Evolutionary conservation across 1,140 invertebrate species (phyloP), one percentile per base, ranked within the genome.

Genomic region (Trypoxylus dichotomus): DNA sequence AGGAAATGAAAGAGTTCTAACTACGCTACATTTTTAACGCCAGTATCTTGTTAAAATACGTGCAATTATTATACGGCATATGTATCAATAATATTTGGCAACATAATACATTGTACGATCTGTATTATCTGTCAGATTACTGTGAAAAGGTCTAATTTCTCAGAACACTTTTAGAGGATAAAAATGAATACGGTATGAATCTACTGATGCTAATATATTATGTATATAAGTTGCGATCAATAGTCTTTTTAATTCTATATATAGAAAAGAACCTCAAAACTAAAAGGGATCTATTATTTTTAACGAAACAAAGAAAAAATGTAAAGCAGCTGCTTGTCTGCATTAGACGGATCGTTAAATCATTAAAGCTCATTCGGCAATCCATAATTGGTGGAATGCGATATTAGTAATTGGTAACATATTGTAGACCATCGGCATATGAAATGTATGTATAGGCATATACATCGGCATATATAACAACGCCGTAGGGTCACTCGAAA

Each of bases 361-460:
- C 21, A 58, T 58, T 58, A 58, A 58, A 58, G 47, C 47, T 21
- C 47, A 58, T 58, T 58, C 47, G 47, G 47, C 47, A 58, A 58
- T 58, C 47, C 21, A 21, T 58, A 58, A 58, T 58, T 58, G 47
- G 47, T 58, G 15, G 47, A 58, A 58, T 58, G 47, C 47, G 47
- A 58, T 58, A 58, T 58, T 58, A 58, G 47, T 58, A 58, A 58
- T 58, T 58, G 47, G 47, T 58, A 58, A 58, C 47, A 58, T 58
- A 58, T 58, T 58, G 47, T 58, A 21, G 47, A 58, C 47, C 47
- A 58, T 58, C 47, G 47, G 47, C 47, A 58, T 21, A 58, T 58
- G 47, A 58, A 58, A 58, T 58, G 11, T 54, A 54, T 54, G 11
- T 54, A 54, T 21, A 21, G 5, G 13, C 13, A 58, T 37, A 37